phyloP scores from a whole-genome alignment of 2,797 vertebrate species.

The Delichon dasypus region DNA sequence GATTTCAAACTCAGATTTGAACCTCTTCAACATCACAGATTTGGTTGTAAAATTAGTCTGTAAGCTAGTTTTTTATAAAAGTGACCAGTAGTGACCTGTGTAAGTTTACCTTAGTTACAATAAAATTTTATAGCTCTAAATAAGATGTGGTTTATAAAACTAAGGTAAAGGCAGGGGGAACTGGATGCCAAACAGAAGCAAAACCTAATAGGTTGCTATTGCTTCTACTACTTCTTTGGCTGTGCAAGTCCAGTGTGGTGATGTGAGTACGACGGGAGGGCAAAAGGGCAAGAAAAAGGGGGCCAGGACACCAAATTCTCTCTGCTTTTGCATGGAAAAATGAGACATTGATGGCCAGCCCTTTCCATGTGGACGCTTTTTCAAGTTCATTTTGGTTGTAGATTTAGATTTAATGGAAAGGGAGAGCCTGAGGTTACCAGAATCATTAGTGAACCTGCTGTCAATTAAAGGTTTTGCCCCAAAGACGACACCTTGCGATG shows the following conservation, averaged over 20 bases:
- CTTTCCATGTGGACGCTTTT: background rate
- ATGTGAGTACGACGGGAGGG: background rate
- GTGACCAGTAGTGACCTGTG: background rate
- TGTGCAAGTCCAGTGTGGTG: background rate
- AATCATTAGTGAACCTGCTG: constrained; percentile 31
- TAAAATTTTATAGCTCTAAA: background rate
- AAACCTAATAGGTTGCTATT: background rate
- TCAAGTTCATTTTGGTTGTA: background rate
- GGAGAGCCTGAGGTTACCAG: constrained; percentile 39
- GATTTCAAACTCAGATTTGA: background rate
- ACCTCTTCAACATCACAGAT: background rate
- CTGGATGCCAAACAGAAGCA: background rate
- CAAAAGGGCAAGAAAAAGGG: background rate
- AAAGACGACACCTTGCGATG: constrained; percentile 46
- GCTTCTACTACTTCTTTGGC: background rate
- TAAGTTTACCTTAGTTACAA: background rate
- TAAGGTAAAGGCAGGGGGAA: background rate
- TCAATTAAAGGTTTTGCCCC: constrained; percentile 13
- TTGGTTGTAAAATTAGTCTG: background rate
- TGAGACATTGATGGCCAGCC: background rate
- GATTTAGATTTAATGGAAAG: constrained; percentile 30
- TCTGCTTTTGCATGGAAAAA: background rate
- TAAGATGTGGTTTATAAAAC: background rate
- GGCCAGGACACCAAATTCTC: background rate
- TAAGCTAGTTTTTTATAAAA: background rate